phyloP scores from a whole-genome alignment of 30 jellyfish, hydroid and myxozoan species.

The Turritopsis rubra region DNA sequence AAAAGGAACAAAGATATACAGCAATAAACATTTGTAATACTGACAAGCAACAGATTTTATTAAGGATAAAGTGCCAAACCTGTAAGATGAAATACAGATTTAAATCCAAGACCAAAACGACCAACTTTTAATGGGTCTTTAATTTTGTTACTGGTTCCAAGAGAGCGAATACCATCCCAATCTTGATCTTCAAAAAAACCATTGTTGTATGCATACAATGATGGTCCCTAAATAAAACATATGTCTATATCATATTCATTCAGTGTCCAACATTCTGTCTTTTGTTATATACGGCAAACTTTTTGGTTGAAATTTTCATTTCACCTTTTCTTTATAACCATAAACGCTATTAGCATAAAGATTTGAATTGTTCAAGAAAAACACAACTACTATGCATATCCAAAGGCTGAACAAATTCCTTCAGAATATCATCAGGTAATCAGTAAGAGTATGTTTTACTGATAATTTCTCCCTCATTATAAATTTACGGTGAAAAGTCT shows the following conservation, averaged over 20 bases:
- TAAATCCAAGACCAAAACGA: conserved; percentile 75
- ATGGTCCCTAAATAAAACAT: conserved; percentile 55
- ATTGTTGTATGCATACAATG: conserved; percentile 71
- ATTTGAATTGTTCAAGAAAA: too few relatives aligned
- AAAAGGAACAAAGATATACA: neutral
- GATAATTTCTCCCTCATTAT: too few relatives aligned
- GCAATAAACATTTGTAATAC: neutral
- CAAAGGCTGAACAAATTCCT: too few relatives aligned
- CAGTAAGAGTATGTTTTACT: too few relatives aligned
- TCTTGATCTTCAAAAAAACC: conserved; percentile 46
- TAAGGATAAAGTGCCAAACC: conserved; percentile 25
- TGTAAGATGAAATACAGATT: conserved; percentile 64
- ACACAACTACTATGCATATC: too few relatives aligned
- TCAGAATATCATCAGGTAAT: too few relatives aligned
- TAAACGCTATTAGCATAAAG: too few relatives aligned
- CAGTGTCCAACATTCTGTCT: too few relatives aligned
- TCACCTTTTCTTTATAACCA: too few relatives aligned
- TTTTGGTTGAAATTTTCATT: too few relatives aligned
- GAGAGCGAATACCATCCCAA: conserved; percentile 67
- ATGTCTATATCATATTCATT: neutral
- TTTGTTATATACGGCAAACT: too few relatives aligned
- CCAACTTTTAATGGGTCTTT: conserved; percentile 77
- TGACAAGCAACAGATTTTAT: neutral
- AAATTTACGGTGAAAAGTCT: too few relatives aligned
- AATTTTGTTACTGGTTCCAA: conserved; percentile 49